Base-by-base conservation (phyloP, 2,888 invertebrate species). In the Perdita meconis region DNA sequence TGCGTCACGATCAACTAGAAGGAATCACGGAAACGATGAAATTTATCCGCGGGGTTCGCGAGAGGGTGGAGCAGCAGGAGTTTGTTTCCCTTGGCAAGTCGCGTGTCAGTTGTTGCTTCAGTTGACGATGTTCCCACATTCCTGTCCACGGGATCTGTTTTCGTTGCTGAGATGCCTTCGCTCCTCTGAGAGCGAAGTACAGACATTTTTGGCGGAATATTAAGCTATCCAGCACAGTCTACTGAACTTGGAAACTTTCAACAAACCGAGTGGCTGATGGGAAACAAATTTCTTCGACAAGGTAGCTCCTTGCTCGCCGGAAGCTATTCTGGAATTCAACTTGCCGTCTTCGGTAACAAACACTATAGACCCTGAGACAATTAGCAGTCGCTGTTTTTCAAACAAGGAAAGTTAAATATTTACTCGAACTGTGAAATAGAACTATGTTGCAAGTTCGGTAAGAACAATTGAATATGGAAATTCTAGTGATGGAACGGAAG, bases 11-110 rank as follows among this genome's bases (percentile, higher is more conserved):
- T 22, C 30, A 30, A 30, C 26, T 16, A 6, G 8, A 34, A 36
- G 38, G 51, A 64, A 73, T 74, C 44, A 55, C 42, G 34, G 57
- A 38, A 57, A 42, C 56, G 50, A 4, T 57, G 34, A 53, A 64
- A 74, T 67, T 67, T 59, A 24, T 50, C 26, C 38, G n/a, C 10
- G 10, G 6, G 24, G 3, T 26, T 10, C 19, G 19, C 51, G 44
- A 50, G 40, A 51, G 30, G 40, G 40, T 12, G n/a, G 47, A 24
- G 4, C 12, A 10, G n/a, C 55, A 13, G 5, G 24, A 19, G 50
- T 67, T 59, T 34, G 6, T 34, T 68, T 61, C 30, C 6, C 10
- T 34, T 51, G 19, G 16, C 16, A 22, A 30, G 13, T 68, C n/a
- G 22, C 44, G 36, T 36, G 66, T 47, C 24, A 19, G 36, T 22